phyloP scores from a whole-genome alignment of 2,797 vertebrate species.

The Rhodeus uyekii region DNA sequence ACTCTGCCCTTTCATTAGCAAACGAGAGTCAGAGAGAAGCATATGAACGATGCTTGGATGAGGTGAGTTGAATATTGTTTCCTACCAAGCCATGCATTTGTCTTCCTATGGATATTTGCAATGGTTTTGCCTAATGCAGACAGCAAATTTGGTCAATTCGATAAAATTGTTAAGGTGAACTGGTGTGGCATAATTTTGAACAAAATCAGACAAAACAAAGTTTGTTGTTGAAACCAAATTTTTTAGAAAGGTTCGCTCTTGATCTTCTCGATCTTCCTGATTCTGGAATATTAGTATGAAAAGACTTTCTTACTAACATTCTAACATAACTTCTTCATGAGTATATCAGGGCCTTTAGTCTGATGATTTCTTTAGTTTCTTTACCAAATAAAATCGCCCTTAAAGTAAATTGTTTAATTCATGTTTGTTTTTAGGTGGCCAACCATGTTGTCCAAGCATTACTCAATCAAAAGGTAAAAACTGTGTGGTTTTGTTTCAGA shows the following conservation, averaged over 20 bases:
- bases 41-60: slow-evolving; percentile 90
- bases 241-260: not conserved
- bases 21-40: slow-evolving; percentile 96
- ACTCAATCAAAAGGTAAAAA: slow-evolving; percentile 86
- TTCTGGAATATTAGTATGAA: no score
- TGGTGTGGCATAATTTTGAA: not conserved
- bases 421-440: slow-evolving; percentile 79
- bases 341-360: not conserved
- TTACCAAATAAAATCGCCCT: not conserved
- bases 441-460: slow-evolving; percentile 94
- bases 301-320: no score
- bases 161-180: not conserved
- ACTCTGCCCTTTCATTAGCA: slow-evolving; percentile 88
- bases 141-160: not conserved
- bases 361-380: not conserved
- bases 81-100: not conserved
- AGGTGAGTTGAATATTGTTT: slow-evolving; percentile 72
- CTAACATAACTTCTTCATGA: no score
- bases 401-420: not conserved
- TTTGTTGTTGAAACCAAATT: not conserved
- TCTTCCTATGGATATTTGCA: not conserved
- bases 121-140: not conserved
- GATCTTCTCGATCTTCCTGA: no score
- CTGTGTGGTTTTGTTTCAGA: not conserved
- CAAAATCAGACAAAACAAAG: not conserved